Evolutionary conservation across 2,888 invertebrate genomes (phyloP).

Genomic region (Limenitis camilla): DNA sequence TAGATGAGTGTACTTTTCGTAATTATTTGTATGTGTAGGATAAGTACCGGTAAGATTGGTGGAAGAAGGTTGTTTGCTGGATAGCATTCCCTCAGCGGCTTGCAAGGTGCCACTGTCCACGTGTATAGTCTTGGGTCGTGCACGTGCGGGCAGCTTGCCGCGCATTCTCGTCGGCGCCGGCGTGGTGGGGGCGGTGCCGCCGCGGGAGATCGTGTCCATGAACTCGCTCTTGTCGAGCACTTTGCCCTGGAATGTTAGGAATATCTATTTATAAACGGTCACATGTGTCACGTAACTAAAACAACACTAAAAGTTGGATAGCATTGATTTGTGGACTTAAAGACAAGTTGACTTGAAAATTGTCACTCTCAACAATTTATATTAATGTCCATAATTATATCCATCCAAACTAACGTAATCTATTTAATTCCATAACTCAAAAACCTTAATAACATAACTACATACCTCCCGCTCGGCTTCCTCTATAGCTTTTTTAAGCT

Average conservation of each 20-base stretch:
- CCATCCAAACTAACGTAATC: background rate
- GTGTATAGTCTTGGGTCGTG: conserved; percentile 92
- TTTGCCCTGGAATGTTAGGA: conserved; percentile 77
- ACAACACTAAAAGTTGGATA: too few species aligned
- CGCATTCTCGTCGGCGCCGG: conserved; percentile 46
- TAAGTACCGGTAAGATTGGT: conserved; percentile 85
- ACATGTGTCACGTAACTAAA: too few species aligned
- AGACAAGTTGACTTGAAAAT: too few species aligned
- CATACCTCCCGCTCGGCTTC: conserved; percentile 89
- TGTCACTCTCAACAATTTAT: too few species aligned
- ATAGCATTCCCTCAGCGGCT: conserved; percentile 83
- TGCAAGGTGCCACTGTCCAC: conserved; percentile 87
- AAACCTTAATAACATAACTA: background rate
- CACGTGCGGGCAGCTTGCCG: conserved; percentile 77
- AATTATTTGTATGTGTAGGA: background rate
- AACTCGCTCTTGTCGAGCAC: conserved; percentile 79
- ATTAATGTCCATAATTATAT: background rate
- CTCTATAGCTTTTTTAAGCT: conserved; percentile 93
- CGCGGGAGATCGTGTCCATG: conserved; percentile 43
- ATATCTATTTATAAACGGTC: too few species aligned
- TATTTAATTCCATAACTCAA: background rate
- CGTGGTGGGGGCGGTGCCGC: conserved; percentile 46
- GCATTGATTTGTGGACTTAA: too few species aligned
- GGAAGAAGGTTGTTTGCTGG: conserved; percentile 85
- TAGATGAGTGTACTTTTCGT: background rate